These are phyloP conservation scores for Ptychodera flava DNA, from an alignment of 35 echinoderm and acorn worm genomes.

Conservation along the genomic window DNA sequence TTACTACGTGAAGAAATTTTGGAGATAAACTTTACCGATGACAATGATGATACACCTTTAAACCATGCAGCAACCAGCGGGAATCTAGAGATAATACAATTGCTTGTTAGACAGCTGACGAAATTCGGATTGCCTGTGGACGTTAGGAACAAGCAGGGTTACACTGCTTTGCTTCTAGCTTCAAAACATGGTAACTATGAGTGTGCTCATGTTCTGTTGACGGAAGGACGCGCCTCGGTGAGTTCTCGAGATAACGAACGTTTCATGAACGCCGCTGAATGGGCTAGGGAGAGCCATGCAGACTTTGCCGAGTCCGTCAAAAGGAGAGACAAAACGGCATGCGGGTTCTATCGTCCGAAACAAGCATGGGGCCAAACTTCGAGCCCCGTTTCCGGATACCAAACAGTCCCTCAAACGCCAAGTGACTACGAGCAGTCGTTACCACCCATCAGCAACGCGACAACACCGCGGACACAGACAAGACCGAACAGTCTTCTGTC, in stretches of 20 bases:
- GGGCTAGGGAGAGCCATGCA: slow-evolving; percentile 72
- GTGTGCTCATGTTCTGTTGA: slow-evolving; percentile 73
- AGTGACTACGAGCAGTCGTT: not conserved
- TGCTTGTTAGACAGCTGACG: slow-evolving; percentile 44
- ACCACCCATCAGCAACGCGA: not conserved
- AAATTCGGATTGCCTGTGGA: slow-evolving; percentile 61
- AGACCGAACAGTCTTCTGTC: not conserved
- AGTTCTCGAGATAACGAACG: slow-evolving; percentile 77
- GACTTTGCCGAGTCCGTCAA: not conserved
- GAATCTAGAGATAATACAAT: slow-evolving; percentile 27
- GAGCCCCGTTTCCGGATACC: not conserved
- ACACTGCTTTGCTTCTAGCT: slow-evolving; percentile 86
- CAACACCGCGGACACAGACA: not conserved
- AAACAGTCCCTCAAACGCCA: not conserved
- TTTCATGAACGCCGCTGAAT: slow-evolving; percentile 92
- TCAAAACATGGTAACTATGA: slow-evolving; percentile 81
- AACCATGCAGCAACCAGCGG: slow-evolving; percentile 74
- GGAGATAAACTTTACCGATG: slow-evolving; percentile 70
- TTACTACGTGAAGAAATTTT: slow-evolving; percentile 51
- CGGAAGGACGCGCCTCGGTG: slow-evolving; percentile 66
- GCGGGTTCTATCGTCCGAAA: not conserved
- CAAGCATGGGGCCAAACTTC: not conserved
- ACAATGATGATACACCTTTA: slow-evolving; percentile 75
- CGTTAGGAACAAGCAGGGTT: slow-evolving; percentile 72
- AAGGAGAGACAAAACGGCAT: not conserved